Conservation (phyloP, 2,113 vertebrate genomes). For the Myotis lucifugus region DNA sequence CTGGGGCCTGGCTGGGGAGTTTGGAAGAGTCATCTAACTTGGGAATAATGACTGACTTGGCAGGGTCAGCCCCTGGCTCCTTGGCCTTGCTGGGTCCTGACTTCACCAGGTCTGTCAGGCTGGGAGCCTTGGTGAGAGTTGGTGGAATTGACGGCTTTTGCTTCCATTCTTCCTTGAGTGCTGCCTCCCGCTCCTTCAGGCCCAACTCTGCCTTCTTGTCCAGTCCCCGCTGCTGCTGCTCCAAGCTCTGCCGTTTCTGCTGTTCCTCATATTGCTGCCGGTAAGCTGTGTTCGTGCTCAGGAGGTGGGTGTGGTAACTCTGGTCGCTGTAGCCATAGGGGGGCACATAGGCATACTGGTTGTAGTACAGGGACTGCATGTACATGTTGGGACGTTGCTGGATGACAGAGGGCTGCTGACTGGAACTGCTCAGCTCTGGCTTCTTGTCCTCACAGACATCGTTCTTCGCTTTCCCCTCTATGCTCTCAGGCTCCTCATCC, state of each 20-base stretch:
- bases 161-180: slow-evolving; percentile 97
- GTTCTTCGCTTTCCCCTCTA: slow-evolving; percentile 91
- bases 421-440: slow-evolving; percentile 85
- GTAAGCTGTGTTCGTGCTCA: slow-evolving; percentile 94
- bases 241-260: slow-evolving; percentile 92
- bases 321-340: slow-evolving; percentile 96
- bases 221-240: slow-evolving; percentile 90
- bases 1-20: slow-evolving; percentile 89
- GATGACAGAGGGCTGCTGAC: slow-evolving; percentile 96
- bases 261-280: slow-evolving; percentile 96
- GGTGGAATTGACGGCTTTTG: slow-evolving; percentile 93
- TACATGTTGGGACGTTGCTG: slow-evolving; percentile 98
- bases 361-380: slow-evolving; percentile 99
- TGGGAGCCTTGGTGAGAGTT: slow-evolving; percentile 94
- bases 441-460: slow-evolving; percentile 95
- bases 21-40: slow-evolving; percentile 94
- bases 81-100: slow-evolving; percentile 91
- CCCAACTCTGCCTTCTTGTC: slow-evolving; percentile 93
- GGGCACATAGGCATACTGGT: slow-evolving; percentile 96
- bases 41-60: slow-evolving; percentile 93
- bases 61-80: slow-evolving; percentile 88
- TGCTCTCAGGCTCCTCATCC: slow-evolving; percentile 92
- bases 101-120: slow-evolving; percentile 94
- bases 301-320: slow-evolving; percentile 95
- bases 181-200: slow-evolving; percentile 92